Evolutionary conservation across 2,113 vertebrate genomes (phyloP), one percentile per base, ranked within the genome.

Genomic region (Callithrix jacchus): DNA sequence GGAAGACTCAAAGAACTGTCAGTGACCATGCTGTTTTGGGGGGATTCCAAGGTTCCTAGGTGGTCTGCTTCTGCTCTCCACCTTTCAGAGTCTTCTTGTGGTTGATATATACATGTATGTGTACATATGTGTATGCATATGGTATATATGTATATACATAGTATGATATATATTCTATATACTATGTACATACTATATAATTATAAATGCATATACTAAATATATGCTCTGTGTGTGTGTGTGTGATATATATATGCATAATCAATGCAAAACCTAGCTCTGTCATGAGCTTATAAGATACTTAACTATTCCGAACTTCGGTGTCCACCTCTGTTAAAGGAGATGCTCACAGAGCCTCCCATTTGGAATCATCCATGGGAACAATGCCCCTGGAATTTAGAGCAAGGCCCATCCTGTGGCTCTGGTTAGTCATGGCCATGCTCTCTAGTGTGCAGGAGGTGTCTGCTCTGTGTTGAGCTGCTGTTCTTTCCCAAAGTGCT

Each of bases 401-500:
- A 16, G 5, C 30, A 0, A 10, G 30, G 40, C 25, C 42, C 40
- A 7, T 35, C 18, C 1, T 16, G 7, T 40, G 42, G n/a, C 32
- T 14, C 0, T 9, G n/a, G 17, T 6, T 49, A 64, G 3, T n/a
- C n/a, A 11, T 8, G 11, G 73, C 7, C 35, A 6, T 4, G 3
- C 17, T 25, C 3, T 6, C 27, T 42, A 2, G 0, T 8, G 4
- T 2, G 1, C 14, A n/a, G 68, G n/a, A 13, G 10, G 42, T 1
- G 0, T 20, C n/a, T 76, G n/a, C 40, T 30, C 8, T n/a, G 20
- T 10, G 49, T 11, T 7, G 18, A 68, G 64, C 13, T 5, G 17
- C 25, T 18, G 45, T 5, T 40, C 14, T 52, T 42, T 66, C 40
- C 2, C 17, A 4, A 7, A 32, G 35, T 8, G 13, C 14, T 61